Conservation (phyloP, 2,113 vertebrate species). For the Sisor rabdophorus region DNA sequence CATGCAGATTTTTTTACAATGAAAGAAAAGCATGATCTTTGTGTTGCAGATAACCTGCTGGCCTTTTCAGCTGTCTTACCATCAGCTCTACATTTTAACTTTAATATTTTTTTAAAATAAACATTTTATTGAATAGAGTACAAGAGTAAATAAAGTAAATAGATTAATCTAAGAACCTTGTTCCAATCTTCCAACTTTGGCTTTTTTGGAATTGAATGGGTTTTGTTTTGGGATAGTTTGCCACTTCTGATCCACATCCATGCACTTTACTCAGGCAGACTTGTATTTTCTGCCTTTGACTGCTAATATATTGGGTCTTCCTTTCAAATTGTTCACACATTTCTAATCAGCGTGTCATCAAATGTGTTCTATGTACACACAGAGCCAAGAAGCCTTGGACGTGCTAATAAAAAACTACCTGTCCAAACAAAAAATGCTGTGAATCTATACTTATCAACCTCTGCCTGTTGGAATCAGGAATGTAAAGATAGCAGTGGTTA, state of each 20-base stretch:
- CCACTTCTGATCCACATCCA: background rate
- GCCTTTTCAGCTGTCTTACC: background rate
- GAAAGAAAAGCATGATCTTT: conserved; percentile 18
- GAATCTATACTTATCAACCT: background rate
- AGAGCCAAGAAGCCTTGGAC: background rate
- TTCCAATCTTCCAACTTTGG: background rate
- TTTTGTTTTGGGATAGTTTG: conserved; percentile 12
- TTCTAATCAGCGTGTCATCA: background rate
- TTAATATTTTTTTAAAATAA: background rate
- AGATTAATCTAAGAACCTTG: background rate
- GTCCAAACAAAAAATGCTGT: background rate
- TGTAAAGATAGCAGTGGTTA: too few relatives aligned
- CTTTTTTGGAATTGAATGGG: conserved; percentile 15
- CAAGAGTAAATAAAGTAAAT: background rate
- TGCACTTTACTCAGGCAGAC: conserved; percentile 32
- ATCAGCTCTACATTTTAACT: background rate
- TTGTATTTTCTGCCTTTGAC: conserved; percentile 32
- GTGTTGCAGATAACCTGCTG: background rate
- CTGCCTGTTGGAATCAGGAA: conserved; percentile 2
- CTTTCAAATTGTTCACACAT: conserved; percentile 20
- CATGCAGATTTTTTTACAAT: conserved; percentile 44
- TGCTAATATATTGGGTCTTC: background rate
- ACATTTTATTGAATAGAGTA: background rate
- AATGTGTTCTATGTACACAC: background rate
- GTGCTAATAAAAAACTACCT: conserved; percentile 30